Base-by-base conservation (phyloP, 2,113 vertebrate genomes). In the Alexandromys fortis region DNA sequence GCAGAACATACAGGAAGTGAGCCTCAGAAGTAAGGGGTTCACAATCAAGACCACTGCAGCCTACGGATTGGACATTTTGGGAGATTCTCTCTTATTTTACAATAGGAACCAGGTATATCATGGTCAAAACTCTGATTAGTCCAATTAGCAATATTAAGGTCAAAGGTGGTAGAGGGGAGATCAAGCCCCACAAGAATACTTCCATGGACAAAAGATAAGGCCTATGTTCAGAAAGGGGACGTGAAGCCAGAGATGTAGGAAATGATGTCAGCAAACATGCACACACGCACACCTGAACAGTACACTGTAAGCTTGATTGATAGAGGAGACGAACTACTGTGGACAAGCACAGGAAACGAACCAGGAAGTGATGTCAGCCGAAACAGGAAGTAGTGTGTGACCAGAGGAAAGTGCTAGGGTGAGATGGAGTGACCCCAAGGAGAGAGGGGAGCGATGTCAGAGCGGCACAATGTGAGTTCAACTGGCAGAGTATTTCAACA, bases 1-100 rank as follows among this genome's bases (percentile, higher is more conserved):
- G 72, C 92, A 87, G 49, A 47, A 94, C 72, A 61, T 17, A 52
- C 86, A 86, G 92, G 94, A 95, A 96, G 76, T 35, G 33, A 86
- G 72, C 72, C 77, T 96, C 52, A 26, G 67, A 63, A 85, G 79
- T 76, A 70, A 91, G 12, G 21, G 88, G 45, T 95, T 88, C 94
- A 26, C 28, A 67, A 68, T 68, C 77, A 77, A 33, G 72, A 12
- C 38, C 92, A 67, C 82, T 72, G 35, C 3, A 76, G 55, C 22
- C 42, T 0, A 10, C 22, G 55, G 21, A 77, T 5, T 42, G 7
- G 61, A 35, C 78, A 33, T 92, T n/a, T 58, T 70, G 11, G 85
- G 78, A 89, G 49, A 86, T 38, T 42, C 42, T 63, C 21, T 68
- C 61, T 91, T 28, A 26, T 52, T 94, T 85, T 63, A 58, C 30